Conservation (phyloP, 1,140 invertebrate genomes). For the Cardiocondyla obscurior region DNA sequence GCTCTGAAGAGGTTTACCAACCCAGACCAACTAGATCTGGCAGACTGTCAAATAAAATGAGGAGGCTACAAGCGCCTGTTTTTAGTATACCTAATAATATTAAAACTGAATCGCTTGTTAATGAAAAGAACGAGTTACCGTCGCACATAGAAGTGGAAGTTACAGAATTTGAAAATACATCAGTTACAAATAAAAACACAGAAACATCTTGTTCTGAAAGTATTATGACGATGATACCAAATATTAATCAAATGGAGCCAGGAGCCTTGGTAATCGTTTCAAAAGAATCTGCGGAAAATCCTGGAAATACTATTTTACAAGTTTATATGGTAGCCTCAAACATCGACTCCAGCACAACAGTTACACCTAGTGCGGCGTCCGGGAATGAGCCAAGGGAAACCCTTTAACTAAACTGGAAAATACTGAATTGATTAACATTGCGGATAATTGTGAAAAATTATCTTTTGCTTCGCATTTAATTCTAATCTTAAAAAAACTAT, state of each 20-base stretch:
- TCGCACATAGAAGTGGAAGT: slow-evolving; percentile 1
- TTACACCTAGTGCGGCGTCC: slow-evolving; percentile 66
- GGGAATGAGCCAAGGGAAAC: slow-evolving; percentile 69
- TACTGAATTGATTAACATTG: slow-evolving; percentile 25
- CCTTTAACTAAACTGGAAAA: slow-evolving; percentile 69
- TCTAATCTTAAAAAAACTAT: neutral
- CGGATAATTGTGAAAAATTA: slow-evolving; percentile 37
- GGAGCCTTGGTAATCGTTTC: slow-evolving; percentile 81
- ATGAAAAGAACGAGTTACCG: slow-evolving; percentile 27
- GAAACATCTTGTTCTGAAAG: slow-evolving; percentile 38
- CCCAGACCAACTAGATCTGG: slow-evolving; percentile 79
- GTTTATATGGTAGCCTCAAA: slow-evolving; percentile 81
- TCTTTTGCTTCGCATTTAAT: neutral
- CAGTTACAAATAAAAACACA: neutral
- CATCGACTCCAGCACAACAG: slow-evolving; percentile 43
- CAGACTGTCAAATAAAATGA: slow-evolving; percentile 75
- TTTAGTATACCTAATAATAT: slow-evolving; percentile 69
- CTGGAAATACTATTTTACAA: slow-evolving; percentile 79
- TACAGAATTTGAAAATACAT: neutral
- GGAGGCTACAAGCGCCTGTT: slow-evolving; percentile 73
- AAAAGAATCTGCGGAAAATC: slow-evolving; percentile 76
- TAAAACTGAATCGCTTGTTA: neutral
- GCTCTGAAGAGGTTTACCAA: slow-evolving; percentile 76
- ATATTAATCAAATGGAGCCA: slow-evolving; percentile 77
- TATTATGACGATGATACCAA: slow-evolving; percentile 69